Evolutionary conservation across 2,797 vertebrate species (phyloP), one percentile per base, ranked within the genome.

Genomic region (Amazonetta brasiliensis): DNA sequence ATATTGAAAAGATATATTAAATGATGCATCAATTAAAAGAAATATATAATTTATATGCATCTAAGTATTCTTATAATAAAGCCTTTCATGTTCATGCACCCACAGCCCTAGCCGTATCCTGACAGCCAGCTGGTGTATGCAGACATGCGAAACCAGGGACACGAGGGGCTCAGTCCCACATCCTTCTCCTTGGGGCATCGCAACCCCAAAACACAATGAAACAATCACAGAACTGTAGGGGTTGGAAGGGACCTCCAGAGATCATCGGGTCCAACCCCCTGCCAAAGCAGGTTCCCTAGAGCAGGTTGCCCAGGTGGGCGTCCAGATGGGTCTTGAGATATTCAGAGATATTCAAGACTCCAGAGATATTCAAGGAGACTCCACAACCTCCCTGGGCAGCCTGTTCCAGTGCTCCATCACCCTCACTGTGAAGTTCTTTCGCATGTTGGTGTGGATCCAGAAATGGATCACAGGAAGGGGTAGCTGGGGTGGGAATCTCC

Each of bases 1-100:
- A 71, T 84, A 83, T 55, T 68, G 68, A 73, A 87, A 80, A 85
- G 37, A 39, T 83, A 7, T 39, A 89, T 91, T 75, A 84, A 91
- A 86, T 11, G 37, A 73, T 62, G 21, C 74, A 71, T 30, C 21
- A 37, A 3, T 81, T 89, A 60, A n/a, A 86, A 52, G 44, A 80
- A 94, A 78, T 80, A 77, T 7, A 39, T 71, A 37, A 90, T 74
- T 84, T 68, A 87, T 76, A 33, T 48, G 56, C 43, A 62, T 72
- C 23, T 69, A 84, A 92, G 63, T 41, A 75, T 74, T 87, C 52
- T 71, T 59, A 58, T 63, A 76, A 26, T 3, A 89, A 79, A 74
- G 81, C 31, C 84, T 44, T 25, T 15, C 84, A 23, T 2, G 7
- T 48, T 94, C 59, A 62, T 50, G 33, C 22, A 43, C 2, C 55